Evolutionary conservation across 1,140 invertebrate species (phyloP).

Genomic region (Acromyrmex echinatior): DNA sequence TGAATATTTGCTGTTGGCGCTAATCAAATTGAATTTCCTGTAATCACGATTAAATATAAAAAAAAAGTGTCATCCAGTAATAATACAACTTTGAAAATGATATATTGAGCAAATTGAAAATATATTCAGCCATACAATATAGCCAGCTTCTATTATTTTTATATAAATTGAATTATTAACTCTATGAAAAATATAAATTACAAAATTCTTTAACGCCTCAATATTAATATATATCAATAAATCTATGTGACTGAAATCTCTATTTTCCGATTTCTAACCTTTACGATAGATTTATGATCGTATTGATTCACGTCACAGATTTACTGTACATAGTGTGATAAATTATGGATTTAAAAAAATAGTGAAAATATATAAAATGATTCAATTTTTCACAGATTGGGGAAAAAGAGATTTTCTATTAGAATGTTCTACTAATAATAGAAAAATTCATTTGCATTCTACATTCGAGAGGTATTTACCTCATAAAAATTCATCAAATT

Average conservation of each 20-base stretch:
- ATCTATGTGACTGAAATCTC: conserved; percentile 33
- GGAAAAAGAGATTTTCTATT: not conserved
- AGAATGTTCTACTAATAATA: not conserved
- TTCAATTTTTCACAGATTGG: conserved; percentile 26
- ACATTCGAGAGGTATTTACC: not conserved
- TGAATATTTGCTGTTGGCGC: conserved; percentile 26
- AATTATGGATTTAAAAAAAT: conserved; percentile 22
- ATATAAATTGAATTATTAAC: conserved; percentile 69
- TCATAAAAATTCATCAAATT: conserved; percentile 24
- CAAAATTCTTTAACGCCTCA: conserved; percentile 53
- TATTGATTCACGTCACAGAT: conserved; percentile 7
- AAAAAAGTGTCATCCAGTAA: not conserved
- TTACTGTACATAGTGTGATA: conserved; percentile 17
- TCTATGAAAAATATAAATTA: conserved; percentile 71
- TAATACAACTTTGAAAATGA: conserved; percentile 17
- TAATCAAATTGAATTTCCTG: conserved; percentile 35
- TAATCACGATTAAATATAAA: conserved; percentile 36
- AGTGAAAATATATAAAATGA: conserved; percentile 18
- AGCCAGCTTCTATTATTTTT: conserved; percentile 61
- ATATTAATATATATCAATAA: conserved; percentile 36
- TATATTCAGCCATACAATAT: no score
- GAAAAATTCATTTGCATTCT: not conserved
- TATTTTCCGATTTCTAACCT: conserved; percentile 18
- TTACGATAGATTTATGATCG: conserved; percentile 42
- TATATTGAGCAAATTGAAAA: not conserved